Conservation (phyloP, 1,140 invertebrate species). For the Drosophila truncata region DNA sequence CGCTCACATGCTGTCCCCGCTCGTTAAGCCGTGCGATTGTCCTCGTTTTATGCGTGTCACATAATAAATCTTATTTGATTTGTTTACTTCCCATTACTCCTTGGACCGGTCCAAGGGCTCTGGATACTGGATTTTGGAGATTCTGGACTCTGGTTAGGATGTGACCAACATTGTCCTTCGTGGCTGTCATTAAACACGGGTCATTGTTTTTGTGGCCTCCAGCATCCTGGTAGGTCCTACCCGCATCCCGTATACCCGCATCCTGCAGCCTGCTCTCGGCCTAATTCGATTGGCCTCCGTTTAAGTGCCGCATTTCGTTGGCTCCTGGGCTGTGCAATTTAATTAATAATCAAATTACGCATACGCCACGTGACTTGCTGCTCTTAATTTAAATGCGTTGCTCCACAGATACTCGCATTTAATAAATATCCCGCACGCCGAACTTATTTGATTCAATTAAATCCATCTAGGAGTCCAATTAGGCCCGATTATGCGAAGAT, state of each 20-base stretch:
- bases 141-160: slow-evolving; percentile 14
- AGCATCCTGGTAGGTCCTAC: slow-evolving; percentile 12
- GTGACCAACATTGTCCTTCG: slow-evolving; percentile 40
- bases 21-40: slow-evolving; percentile 50
- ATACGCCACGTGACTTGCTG: slow-evolving; percentile 67
- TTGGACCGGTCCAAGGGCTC: slow-evolving; percentile 5
- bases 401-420: slow-evolving; percentile 12
- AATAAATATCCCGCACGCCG: slow-evolving; percentile 18
- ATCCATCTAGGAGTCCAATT: slow-evolving; percentile 33
- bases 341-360: slow-evolving; percentile 83
- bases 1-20: slow-evolving; percentile 12
- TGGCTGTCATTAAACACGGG: slow-evolving; percentile 61
- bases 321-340: slow-evolving; percentile 49
- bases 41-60: slow-evolving; percentile 80
- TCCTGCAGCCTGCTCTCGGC: neutral
- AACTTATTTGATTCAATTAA: slow-evolving; percentile 69
- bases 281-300: slow-evolving; percentile 75
- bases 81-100: slow-evolving; percentile 68
- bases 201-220: slow-evolving; percentile 64
- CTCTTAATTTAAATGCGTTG: slow-evolving; percentile 32
- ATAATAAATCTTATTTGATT: slow-evolving; percentile 84
- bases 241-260: neutral
- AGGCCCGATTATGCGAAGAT: slow-evolving; percentile 11
- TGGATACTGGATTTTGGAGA: slow-evolving; percentile 1
- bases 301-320: slow-evolving; percentile 50